phyloP scores from a whole-genome alignment of 2,113 vertebrate genomes.

The Hymenochirus boettgeri region DNA sequence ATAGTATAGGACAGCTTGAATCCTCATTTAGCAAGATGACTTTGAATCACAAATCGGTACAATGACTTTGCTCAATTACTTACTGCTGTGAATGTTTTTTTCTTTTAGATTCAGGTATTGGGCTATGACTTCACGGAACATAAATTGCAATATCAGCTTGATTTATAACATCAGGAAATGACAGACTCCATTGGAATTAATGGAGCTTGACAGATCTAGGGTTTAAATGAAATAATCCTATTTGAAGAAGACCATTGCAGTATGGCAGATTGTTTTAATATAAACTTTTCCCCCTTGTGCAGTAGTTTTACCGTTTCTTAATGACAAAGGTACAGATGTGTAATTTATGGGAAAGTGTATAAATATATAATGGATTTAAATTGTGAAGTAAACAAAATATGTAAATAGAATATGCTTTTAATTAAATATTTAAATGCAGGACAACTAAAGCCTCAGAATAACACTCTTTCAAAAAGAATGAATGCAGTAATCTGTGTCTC shows the following conservation, averaged over 20 bases:
- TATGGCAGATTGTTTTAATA: slow-evolving; percentile 63
- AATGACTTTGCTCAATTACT: slow-evolving; percentile 72
- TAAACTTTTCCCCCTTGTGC: slow-evolving; percentile 54
- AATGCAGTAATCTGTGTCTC: too few relatives aligned
- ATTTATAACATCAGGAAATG: slow-evolving; percentile 66
- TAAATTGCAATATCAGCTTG: slow-evolving; percentile 63
- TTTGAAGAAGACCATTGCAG: slow-evolving; percentile 65
- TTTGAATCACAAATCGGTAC: slow-evolving; percentile 63
- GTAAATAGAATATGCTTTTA: too few relatives aligned
- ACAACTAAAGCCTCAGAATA: too few relatives aligned
- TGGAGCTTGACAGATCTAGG: slow-evolving; percentile 65
- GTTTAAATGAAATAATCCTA: slow-evolving; percentile 74
- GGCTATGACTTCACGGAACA: slow-evolving; percentile 58
- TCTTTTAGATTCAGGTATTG: slow-evolving; percentile 48
- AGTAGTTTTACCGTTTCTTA: too few relatives aligned
- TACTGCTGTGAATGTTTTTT: slow-evolving; percentile 68
- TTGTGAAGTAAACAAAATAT: too few relatives aligned
- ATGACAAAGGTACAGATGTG: too few relatives aligned
- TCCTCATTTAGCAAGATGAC: slow-evolving; percentile 73
- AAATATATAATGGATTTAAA: too few relatives aligned
- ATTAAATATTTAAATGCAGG: too few relatives aligned
- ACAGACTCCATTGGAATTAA: slow-evolving; percentile 65
- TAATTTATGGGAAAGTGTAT: too few relatives aligned
- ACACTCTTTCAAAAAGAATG: too few relatives aligned
- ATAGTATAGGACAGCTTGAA: slow-evolving; percentile 62